These are phyloP conservation scores for Callinectes sapidus DNA, from an alignment of 2,888 invertebrate genomes.

Conservation along the genomic window DNA sequence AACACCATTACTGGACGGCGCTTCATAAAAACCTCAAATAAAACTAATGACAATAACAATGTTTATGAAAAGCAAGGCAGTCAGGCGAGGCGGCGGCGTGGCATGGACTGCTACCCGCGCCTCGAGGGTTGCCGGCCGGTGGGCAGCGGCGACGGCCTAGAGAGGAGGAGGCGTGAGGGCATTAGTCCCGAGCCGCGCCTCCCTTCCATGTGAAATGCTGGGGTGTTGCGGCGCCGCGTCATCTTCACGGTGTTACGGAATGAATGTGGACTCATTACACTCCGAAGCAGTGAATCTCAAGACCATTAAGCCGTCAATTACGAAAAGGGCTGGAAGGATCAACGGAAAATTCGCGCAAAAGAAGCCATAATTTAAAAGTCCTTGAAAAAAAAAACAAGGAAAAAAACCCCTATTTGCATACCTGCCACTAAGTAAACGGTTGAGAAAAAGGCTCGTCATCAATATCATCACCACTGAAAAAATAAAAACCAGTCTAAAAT, in stretches of 20 bases:
- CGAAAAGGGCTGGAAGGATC: not conserved
- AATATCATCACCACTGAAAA: not conserved
- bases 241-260: not conserved
- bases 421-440: not conserved
- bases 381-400: not conserved
- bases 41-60: not conserved
- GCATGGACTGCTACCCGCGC: not conserved
- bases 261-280: not conserved
- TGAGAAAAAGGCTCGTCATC: not conserved
- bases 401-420: too few relatives aligned
- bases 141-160: not conserved
- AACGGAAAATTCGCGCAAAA: not conserved
- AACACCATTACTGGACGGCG: not conserved
- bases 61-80: not conserved
- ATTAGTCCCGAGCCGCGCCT: not conserved
- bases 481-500: not conserved
- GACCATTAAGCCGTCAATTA: not conserved
- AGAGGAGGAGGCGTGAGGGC: not conserved
- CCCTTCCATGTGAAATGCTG: not conserved
- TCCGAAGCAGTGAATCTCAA: not conserved
- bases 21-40: not conserved
- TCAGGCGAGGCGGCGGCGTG: not conserved
- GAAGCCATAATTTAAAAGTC: not conserved
- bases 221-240: not conserved
- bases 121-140: not conserved